A percentile compares a stretch with the other conserved stretches of the same genome.
Conservation (phyloP, 2,797 vertebrate genomes). For the Scolopax rusticola region DNA sequence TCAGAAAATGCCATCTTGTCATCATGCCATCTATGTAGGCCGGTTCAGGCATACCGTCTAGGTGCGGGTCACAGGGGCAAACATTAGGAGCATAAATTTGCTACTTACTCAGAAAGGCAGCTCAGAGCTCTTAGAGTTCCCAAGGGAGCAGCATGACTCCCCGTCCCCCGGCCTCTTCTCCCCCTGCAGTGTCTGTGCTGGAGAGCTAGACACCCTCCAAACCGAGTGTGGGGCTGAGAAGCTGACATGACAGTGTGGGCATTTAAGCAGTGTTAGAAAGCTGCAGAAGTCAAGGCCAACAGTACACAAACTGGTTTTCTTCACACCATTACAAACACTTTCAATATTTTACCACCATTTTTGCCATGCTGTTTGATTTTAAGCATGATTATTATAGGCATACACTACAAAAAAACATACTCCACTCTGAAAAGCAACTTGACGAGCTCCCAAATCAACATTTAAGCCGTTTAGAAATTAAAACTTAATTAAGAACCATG, state of each 20-base stretch:
- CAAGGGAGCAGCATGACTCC: neutral
- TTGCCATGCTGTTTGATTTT: neutral
- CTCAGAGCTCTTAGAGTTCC: neutral
- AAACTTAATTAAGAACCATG: constrained; percentile 38
- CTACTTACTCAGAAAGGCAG: neutral
- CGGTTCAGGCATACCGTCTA: neutral
- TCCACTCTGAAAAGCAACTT: neutral
- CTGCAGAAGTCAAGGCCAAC: neutral
- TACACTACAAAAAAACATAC: neutral
- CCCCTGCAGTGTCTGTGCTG: neutral
- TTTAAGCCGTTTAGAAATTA: constrained; percentile 37
- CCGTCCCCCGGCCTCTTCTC: accelerated
- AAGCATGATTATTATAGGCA: neutral
- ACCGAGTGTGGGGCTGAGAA: neutral
- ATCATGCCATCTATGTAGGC: neutral
- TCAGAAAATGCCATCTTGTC: neutral
- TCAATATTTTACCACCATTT: neutral
- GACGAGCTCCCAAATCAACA: constrained; percentile 13
- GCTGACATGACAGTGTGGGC: neutral
- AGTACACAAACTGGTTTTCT: neutral
- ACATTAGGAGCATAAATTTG: neutral
- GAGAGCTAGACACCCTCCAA: neutral
- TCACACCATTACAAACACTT: neutral
- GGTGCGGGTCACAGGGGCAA: neutral
- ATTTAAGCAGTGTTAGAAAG: neutral